Evolutionary conservation across 2,888 invertebrate genomes (phyloP).

Genomic region (Campoletis raptor): DNA sequence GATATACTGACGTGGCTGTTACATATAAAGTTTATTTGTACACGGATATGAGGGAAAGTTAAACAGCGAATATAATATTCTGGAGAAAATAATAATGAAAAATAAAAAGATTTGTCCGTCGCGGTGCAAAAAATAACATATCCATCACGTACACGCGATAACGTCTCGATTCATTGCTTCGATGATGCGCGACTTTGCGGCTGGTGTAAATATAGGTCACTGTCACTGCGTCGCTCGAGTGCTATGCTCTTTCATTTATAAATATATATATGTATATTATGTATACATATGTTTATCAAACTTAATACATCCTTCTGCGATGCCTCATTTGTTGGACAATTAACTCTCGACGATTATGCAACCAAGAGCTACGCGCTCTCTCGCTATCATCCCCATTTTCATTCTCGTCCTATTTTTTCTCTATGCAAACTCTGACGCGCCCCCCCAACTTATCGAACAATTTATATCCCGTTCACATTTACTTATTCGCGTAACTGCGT

Average conservation of each 20-base stretch:
- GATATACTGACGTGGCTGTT: neutral
- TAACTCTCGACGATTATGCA: conserved; percentile 19
- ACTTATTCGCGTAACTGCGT: neutral
- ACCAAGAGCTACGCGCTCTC: conserved; percentile 20
- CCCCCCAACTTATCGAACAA: neutral
- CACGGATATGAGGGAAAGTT: neutral
- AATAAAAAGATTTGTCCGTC: neutral
- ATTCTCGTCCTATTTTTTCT: neutral
- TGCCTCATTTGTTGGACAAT: neutral
- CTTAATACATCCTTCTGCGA: neutral
- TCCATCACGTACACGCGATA: conserved; percentile 12
- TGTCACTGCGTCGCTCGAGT: conserved; percentile 56
- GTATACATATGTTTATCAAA: neutral
- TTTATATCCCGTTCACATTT: neutral
- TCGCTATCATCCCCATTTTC: conserved; percentile 19
- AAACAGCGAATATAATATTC: neutral
- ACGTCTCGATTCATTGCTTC: conserved; percentile 21
- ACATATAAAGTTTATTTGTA: neutral
- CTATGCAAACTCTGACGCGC: conserved; percentile 15
- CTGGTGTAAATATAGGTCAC: conserved; percentile 52
- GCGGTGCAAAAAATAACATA: neutral
- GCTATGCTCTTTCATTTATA: conserved; percentile 1
- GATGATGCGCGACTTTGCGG: conserved; percentile 20
- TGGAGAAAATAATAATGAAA: neutral
- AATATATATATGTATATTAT: neutral